Evolutionary conservation across 2,888 invertebrate species (phyloP), one percentile per base, ranked within the genome.

Genomic region (Clepsis dumicolana): DNA sequence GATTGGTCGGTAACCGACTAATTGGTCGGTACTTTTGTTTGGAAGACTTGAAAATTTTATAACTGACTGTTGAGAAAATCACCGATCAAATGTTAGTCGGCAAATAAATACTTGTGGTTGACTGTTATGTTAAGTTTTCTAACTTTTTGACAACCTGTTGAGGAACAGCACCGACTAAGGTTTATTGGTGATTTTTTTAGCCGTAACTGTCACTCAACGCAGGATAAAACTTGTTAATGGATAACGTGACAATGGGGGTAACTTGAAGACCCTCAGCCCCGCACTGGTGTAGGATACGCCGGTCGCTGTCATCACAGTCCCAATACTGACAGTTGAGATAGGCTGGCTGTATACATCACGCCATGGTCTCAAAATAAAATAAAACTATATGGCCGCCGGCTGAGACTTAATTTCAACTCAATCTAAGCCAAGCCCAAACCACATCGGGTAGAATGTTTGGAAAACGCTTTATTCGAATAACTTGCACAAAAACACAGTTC

Each of bases 401-500:
- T 56, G 18, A 25, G 66, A 67, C 62, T 56, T 57, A n/a, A 63
- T 62, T 67, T 63, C 67, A 50, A 38, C 56, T 14, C n/a, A 41
- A 21, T 35, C n/a, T 35, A 73, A 71, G 77, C 72, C 73, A 73
- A 80, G 76, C 74, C 72, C 73, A 80, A 77, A 74, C 74, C 78
- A 78, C 77, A 78, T 75, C 77, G 76, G 77, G 74, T 61, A 54
- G 60, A 65, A 64, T 68, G 70, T 67, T 62, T 44, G 56, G 64
- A 68, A 25, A 70, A 75, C 59, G 53, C 64, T 59, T 64, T 35
- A 56, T 73, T 70, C 73, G 71, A 74, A 72, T 77, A 52, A 59
- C 44, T 53, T 2, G 16, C 12, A 25, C 27, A 27, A 35, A 50
- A 57, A 14, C 18, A 32, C 25, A 44, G n/a, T 16, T 24, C n/a